Evolutionary conservation across 2,797 vertebrate species (phyloP).

Genomic region (Eulemur rubriventer): DNA sequence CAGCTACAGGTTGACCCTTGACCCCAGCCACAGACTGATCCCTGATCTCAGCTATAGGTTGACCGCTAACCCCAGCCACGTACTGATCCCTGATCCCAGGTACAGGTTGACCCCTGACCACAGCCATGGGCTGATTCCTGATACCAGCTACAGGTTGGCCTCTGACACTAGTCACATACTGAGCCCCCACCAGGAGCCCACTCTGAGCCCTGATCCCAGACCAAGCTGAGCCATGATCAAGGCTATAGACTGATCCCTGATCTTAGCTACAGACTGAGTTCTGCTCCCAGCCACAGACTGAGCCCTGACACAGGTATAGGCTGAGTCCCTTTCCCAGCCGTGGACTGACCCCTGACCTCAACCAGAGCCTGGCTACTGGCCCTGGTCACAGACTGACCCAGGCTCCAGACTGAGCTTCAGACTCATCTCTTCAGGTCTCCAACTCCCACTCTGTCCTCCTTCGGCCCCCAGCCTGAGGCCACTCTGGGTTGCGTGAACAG

Average conservation of each 20-base stretch:
- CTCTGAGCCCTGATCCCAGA: background rate
- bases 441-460: accelerated
- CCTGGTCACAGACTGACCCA: background rate
- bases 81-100: background rate
- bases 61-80: accelerated
- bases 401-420: background rate
- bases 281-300: background rate
- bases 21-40: background rate
- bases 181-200: background rate
- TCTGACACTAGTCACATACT: background rate
- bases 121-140: background rate
- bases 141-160: background rate
- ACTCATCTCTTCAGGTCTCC: background rate
- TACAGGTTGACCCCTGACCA: too few species aligned
- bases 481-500: accelerated
- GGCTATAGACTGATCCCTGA: background rate
- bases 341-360: background rate
- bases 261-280: background rate
- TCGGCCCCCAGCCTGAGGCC: background rate
- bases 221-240: background rate
- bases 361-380: background rate
- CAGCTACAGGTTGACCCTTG: background rate
- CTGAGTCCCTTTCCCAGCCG: background rate
- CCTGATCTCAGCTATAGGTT: background rate
- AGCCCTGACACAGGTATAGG: background rate